A percentile compares a stretch with the other conserved stretches of the same genome.
Evolutionary conservation across 92 coral and sea anemone species (phyloP).

Genomic region (Paramuricea clavata): DNA sequence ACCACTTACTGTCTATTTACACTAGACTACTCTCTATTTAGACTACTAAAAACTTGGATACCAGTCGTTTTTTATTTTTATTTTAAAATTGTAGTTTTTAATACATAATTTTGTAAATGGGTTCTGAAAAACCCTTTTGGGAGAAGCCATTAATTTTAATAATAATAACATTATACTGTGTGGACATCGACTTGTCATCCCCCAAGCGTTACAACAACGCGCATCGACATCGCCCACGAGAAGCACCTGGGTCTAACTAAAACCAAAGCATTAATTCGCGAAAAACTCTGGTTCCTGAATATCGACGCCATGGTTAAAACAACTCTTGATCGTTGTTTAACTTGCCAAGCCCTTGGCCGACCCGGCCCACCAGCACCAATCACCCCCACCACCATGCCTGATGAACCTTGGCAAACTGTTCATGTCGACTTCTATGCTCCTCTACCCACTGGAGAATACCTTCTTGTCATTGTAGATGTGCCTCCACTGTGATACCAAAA

Average conservation of each 20-base stretch:
- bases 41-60: too few species aligned
- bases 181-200: not conserved
- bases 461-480: not conserved
- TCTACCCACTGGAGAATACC: not conserved
- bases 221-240: constrained; percentile 7
- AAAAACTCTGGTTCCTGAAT: not conserved
- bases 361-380: constrained; percentile 6
- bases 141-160: too few species aligned
- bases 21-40: too few species aligned
- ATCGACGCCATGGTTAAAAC: constrained; percentile 4
- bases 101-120: too few species aligned
- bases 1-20: too few species aligned
- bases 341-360: constrained; percentile 40
- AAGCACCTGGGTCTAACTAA: not conserved
- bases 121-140: too few species aligned
- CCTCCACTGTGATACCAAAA: constrained; percentile 39
- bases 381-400: not conserved
- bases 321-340: constrained; percentile 15
- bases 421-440: constrained; percentile 11
- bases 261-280: constrained; percentile 12
- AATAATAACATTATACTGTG: not conserved
- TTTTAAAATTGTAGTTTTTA: too few species aligned
- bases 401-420: not conserved
- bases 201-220: constrained; percentile 7
- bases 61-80: too few species aligned